These are phyloP conservation scores for Pheosia gnoma DNA, from an alignment of 2,888 invertebrate genomes.

Conservation along the genomic window DNA sequence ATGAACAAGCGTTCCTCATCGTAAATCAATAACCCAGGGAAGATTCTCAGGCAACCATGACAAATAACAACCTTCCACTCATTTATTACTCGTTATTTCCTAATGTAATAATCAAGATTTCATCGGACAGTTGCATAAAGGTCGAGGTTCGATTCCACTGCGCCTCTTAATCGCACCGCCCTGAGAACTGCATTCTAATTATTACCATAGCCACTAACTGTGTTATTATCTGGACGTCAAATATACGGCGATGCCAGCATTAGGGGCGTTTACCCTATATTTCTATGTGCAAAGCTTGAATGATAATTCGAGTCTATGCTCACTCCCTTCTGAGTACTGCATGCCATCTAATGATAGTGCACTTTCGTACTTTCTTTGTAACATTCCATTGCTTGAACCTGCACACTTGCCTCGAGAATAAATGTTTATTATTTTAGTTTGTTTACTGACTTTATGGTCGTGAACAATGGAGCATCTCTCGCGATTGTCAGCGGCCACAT, in stretches of 20 bases:
- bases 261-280: constrained; percentile 64
- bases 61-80: constrained; percentile 39
- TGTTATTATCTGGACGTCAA: constrained; percentile 70
- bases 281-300: constrained; percentile 55
- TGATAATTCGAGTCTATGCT: constrained; percentile 57
- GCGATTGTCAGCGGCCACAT: constrained; percentile 51
- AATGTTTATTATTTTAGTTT: constrained; percentile 19
- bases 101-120: constrained; percentile 40
- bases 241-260: constrained; percentile 51
- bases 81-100: constrained; percentile 40
- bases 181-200: constrained; percentile 67
- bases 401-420: constrained; percentile 7
- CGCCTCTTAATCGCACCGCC: constrained; percentile 62
- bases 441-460: constrained; percentile 22
- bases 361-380: constrained; percentile 16
- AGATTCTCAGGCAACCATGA: constrained; percentile 47
- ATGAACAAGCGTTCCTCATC: too few species aligned
- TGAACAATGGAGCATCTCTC: constrained; percentile 26
- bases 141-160: constrained; percentile 56
- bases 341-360: constrained; percentile 34
- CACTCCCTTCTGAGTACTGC: constrained; percentile 45
- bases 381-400: constrained; percentile 5
- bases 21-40: neutral
- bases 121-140: constrained; percentile 34
- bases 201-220: constrained; percentile 46